Evolutionary conservation across 2,888 invertebrate species (phyloP).

Genomic region (Resseliella maxima): DNA sequence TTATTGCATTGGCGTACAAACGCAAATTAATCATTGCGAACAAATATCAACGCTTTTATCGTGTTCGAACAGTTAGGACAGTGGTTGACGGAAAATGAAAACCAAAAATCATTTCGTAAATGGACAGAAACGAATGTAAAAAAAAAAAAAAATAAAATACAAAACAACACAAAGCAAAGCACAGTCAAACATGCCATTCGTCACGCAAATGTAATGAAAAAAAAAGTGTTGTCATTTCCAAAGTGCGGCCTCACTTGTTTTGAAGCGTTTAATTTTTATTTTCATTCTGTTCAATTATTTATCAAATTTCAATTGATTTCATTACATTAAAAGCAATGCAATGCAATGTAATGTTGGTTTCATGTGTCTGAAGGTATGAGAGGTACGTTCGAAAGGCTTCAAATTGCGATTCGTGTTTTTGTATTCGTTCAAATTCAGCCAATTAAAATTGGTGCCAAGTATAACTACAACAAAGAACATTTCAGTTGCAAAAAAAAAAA

Average conservation of each 20-base stretch:
- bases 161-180: not conserved
- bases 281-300: not conserved
- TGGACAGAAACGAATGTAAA: not conserved
- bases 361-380: not conserved
- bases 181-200: not conserved
- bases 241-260: not conserved
- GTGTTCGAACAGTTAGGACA: not conserved
- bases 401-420: conserved; percentile 3
- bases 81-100: not conserved
- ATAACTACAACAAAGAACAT: conserved; percentile 19
- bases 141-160: not conserved
- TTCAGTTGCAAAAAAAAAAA: not conserved
- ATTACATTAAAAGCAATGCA: not conserved
- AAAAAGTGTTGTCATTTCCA: conserved; percentile 6
- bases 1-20: not conserved
- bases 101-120: not conserved
- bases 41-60: conserved; percentile 1
- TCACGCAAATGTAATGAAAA: conserved; percentile 18
- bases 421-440: not conserved
- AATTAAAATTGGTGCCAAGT: conserved; percentile 30
- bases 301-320: conserved; percentile 11
- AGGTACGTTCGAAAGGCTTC: not conserved
- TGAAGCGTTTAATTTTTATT: not conserved
- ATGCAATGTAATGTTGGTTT: not conserved
- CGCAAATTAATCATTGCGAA: conserved; percentile 13